A percentile compares a stretch with the other conserved stretches of the same genome.
These are phyloP conservation scores for Fregetta grallaria DNA, from an alignment of 2,113 vertebrate species.

Conservation along the genomic window DNA sequence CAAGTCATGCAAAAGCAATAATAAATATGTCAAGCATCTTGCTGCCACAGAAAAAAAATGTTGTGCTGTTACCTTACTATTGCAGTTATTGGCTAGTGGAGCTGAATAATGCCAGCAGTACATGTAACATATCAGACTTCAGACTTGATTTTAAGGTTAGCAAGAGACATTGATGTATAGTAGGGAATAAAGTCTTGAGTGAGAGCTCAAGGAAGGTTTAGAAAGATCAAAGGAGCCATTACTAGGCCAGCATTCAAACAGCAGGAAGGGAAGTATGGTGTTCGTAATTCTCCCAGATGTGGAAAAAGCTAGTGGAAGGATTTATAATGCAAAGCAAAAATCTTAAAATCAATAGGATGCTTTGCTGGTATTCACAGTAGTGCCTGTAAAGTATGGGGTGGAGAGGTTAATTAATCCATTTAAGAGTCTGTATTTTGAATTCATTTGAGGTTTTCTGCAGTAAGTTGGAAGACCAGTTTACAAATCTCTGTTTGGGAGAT, in stretches of 20 bases:
- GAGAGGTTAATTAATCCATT: slow-evolving; percentile 41
- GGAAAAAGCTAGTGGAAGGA: background rate
- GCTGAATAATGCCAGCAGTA: background rate
- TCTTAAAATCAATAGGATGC: slow-evolving; percentile 45
- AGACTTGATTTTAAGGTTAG: background rate
- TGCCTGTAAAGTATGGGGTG: background rate
- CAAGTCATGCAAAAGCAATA: background rate
- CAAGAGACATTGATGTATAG: background rate
- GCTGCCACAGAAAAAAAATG: background rate
- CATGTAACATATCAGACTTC: background rate
- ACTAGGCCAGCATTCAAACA: background rate
- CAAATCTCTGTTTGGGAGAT: background rate
- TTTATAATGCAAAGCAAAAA: slow-evolving; percentile 32
- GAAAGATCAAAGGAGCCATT: slow-evolving; percentile 35
- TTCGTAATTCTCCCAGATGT: background rate
- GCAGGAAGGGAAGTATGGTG: background rate
- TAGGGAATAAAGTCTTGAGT: background rate
- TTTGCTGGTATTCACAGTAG: slow-evolving; percentile 21
- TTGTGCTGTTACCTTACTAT: background rate
- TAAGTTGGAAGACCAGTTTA: background rate
- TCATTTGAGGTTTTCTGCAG: background rate
- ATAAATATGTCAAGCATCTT: background rate
- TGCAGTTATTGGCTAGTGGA: background rate
- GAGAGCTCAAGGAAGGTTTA: slow-evolving; percentile 22
- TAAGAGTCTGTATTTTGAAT: slow-evolving; percentile 21